Conservation (phyloP, 2,113 vertebrate genomes). For the Lophura nycthemera region DNA sequence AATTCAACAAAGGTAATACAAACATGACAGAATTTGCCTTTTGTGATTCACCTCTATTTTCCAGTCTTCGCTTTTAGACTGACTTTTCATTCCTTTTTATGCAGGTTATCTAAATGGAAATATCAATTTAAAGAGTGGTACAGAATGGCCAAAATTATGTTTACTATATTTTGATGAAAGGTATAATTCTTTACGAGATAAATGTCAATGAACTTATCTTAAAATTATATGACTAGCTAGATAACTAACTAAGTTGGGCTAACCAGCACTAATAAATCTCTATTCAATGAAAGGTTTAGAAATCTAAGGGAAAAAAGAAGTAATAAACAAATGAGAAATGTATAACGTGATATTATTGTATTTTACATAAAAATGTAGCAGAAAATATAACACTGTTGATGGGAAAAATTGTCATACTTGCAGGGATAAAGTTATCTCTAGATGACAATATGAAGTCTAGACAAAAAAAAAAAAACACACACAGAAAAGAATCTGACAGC, state of each 20-base stretch:
- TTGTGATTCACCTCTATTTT: background rate
- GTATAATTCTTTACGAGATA: background rate
- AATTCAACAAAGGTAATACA: background rate
- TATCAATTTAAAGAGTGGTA: too few relatives aligned
- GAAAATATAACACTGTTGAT: background rate
- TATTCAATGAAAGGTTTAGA: background rate
- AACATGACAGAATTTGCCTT: background rate
- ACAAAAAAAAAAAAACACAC: background rate
- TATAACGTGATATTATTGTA: background rate
- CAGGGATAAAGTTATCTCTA: slow-evolving; percentile 11
- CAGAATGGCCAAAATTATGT: too few relatives aligned
- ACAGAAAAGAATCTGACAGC: slow-evolving; percentile 30
- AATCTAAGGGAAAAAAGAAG: background rate
- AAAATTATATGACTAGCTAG: background rate
- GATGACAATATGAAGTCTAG: slow-evolving; percentile 16
- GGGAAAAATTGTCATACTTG: background rate
- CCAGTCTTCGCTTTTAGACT: background rate
- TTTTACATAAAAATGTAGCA: slow-evolving; percentile 8
- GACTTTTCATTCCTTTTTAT: background rate
- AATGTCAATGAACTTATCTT: background rate
- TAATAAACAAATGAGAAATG: background rate
- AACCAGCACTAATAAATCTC: background rate
- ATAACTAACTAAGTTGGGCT: background rate
- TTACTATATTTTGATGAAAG: background rate
- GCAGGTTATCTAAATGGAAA: too few relatives aligned